Evolutionary conservation across 2,113 vertebrate genomes (phyloP).

Genomic region (Climacteris rufus): DNA sequence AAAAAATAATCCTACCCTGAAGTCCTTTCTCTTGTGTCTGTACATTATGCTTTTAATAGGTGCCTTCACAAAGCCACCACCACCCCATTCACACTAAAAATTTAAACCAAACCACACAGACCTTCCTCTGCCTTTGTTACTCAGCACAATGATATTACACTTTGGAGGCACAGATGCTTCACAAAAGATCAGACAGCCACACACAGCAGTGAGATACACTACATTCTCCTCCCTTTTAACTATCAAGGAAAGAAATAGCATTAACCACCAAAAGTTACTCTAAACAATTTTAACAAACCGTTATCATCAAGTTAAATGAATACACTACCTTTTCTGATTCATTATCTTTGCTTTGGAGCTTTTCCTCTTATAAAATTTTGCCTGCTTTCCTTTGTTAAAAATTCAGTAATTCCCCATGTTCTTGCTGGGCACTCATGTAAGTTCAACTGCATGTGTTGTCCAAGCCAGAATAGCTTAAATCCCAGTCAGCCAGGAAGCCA

Average conservation of each 20-base stretch:
- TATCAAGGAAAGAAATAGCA: background rate
- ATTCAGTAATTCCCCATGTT: background rate
- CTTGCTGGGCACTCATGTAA: background rate
- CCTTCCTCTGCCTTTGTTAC: background rate
- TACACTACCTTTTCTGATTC: slow-evolving; percentile 42
- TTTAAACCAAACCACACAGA: background rate
- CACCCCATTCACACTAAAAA: background rate
- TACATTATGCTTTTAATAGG: background rate
- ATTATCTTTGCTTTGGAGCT: slow-evolving; percentile 12
- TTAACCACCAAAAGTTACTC: background rate
- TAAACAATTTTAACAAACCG: background rate
- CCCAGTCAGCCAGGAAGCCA: background rate
- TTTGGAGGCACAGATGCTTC: background rate
- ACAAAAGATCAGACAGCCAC: accelerated
- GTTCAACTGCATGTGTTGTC: background rate
- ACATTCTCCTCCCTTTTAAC: background rate
- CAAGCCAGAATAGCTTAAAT: background rate
- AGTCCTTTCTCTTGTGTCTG: background rate
- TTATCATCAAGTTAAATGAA: background rate
- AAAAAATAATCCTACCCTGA: background rate
- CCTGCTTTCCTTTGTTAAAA: background rate
- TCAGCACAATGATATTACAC: background rate
- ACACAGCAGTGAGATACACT: background rate
- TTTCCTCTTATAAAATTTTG: background rate
- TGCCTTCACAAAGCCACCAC: background rate